A percentile compares a stretch with the other conserved stretches of the same genome.
These are phyloP conservation scores for Drosophila nasuta DNA, from an alignment of 1,140 invertebrate species.

Conservation along the genomic window DNA sequence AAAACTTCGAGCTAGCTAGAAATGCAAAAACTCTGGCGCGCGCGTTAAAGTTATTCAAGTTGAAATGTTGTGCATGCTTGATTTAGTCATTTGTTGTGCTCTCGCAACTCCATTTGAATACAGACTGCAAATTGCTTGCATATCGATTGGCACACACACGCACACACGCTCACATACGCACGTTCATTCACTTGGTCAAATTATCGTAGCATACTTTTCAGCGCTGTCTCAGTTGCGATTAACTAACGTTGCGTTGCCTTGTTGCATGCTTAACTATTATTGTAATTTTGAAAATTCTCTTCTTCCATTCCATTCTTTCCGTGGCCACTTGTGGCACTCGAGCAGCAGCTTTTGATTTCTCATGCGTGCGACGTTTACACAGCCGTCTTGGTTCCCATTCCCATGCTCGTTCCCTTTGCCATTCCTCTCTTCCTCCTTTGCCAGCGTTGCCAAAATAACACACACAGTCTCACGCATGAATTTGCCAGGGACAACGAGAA, in stretches of 20 bases:
- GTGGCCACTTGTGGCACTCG: conserved; percentile 33
- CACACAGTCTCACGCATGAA: conserved; percentile 64
- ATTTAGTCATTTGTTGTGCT: conserved; percentile 15
- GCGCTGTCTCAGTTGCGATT: conserved; percentile 23
- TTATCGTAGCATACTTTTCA: conserved; percentile 23
- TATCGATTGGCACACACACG: not conserved
- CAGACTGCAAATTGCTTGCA: conserved; percentile 13
- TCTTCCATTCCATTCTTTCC: conserved; percentile 25
- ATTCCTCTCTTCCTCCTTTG: not conserved
- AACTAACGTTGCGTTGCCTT: not conserved
- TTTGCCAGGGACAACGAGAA: conserved; percentile 49
- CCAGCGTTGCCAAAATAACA: conserved; percentile 60
- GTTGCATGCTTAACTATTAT: conserved; percentile 41
- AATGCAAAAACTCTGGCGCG: not conserved
- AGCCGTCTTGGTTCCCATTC: conserved; percentile 38
- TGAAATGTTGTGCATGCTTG: conserved; percentile 13
- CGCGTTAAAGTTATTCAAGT: conserved; percentile 19
- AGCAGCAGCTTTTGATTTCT: conserved; percentile 71
- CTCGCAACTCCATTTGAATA: not conserved
- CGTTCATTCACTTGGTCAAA: not conserved
- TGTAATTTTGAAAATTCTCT: conserved; percentile 48
- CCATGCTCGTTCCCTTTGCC: not conserved
- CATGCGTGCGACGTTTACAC: conserved; percentile 74
- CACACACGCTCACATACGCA: not conserved
- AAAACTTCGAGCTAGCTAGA: conserved; percentile 21